phyloP scores from a whole-genome alignment of 2,113 vertebrate species.

The Hemibagrus wyckioides region DNA sequence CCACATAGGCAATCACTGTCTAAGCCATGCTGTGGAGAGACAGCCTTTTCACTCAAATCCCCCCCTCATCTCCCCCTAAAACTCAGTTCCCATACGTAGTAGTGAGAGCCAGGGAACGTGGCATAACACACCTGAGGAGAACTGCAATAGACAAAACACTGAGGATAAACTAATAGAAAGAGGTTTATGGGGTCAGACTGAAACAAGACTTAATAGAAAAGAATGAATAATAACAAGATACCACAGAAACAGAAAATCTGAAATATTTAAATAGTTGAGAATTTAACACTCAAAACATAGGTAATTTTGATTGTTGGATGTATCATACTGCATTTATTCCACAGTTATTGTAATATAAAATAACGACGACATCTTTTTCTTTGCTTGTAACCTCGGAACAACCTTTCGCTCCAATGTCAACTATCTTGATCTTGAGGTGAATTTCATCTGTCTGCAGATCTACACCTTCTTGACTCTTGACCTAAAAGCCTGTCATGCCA shows the following conservation, averaged over 20 bases:
- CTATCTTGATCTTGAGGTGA: background rate
- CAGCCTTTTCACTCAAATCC: slow-evolving; percentile 44
- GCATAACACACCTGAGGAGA: slow-evolving; percentile 31
- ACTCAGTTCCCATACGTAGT: slow-evolving; percentile 35
- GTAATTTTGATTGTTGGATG: background rate
- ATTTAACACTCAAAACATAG: no score
- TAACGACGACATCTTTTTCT: background rate
- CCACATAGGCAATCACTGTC: slow-evolving; percentile 56
- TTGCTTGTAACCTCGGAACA: slow-evolving; percentile 18
- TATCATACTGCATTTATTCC: background rate
- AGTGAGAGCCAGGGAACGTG: slow-evolving; percentile 18
- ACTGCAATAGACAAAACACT: background rate
- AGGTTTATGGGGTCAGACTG: background rate
- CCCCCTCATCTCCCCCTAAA: background rate
- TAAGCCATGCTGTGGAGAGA: slow-evolving; percentile 43
- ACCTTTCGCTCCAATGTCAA: slow-evolving; percentile 31
- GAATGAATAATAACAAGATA: background rate
- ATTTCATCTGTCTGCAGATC: slow-evolving; percentile 8
- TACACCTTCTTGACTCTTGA: slow-evolving; percentile 31
- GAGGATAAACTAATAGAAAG: background rate
- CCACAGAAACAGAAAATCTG: background rate
- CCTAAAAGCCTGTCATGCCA: slow-evolving; percentile 21
- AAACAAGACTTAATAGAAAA: background rate
- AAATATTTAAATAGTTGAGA: background rate
- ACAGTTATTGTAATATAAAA: background rate